These are phyloP conservation scores for Axis porcinus DNA, from an alignment of 2,113 vertebrate species.

Conservation along the genomic window DNA sequence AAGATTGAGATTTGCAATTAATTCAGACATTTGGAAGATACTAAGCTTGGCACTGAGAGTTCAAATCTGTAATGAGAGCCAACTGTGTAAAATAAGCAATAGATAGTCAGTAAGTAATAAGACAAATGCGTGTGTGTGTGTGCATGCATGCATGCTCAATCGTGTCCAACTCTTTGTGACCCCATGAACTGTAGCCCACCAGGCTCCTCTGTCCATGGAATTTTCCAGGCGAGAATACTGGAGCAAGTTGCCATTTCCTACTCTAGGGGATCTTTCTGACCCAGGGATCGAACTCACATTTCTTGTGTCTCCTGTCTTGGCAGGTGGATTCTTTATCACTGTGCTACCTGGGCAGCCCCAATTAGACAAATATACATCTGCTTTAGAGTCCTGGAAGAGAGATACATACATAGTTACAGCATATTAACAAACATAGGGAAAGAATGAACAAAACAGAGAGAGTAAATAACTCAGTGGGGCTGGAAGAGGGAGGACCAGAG, in stretches of 20 bases:
- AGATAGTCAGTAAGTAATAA: background rate
- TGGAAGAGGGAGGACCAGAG: background rate
- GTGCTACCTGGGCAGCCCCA: background rate
- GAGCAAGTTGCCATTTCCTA: background rate
- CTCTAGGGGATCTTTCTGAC: background rate
- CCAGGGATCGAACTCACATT: background rate
- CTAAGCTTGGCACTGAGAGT: background rate
- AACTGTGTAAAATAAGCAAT: background rate
- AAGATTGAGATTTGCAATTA: conserved; percentile 14
- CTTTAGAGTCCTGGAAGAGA: background rate
- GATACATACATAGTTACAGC: background rate
- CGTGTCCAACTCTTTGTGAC: background rate
- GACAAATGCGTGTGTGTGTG: background rate
- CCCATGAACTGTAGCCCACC: background rate
- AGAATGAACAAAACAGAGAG: background rate
- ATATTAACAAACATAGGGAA: background rate
- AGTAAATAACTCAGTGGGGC: background rate
- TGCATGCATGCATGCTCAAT: background rate
- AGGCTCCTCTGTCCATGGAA: background rate
- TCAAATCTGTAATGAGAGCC: background rate
- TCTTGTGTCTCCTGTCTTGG: background rate
- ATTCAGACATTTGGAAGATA: background rate
- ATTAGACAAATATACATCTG: background rate
- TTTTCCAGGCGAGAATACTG: background rate
- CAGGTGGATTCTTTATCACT: background rate